phyloP scores from a whole-genome alignment of 2,113 vertebrate species.

The Crotalus helleri region DNA sequence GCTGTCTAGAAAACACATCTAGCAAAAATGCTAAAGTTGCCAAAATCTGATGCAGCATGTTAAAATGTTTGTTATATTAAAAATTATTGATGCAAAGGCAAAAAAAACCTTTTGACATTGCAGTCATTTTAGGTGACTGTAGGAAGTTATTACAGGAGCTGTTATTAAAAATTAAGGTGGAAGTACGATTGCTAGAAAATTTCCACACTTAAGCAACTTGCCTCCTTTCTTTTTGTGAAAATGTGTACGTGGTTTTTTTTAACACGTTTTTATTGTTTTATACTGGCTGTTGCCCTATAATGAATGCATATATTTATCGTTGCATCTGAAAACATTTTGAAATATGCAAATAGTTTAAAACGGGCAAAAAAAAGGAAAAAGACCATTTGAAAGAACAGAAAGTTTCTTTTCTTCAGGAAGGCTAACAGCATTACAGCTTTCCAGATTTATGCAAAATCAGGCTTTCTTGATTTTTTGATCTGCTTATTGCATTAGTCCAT shows the following conservation, averaged over 20 bases:
- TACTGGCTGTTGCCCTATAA: slow-evolving; percentile 50
- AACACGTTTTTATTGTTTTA: background rate
- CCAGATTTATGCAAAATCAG: slow-evolving; percentile 36
- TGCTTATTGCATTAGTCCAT: slow-evolving; percentile 31
- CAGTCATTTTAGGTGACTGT: slow-evolving; percentile 69
- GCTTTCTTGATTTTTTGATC: slow-evolving; percentile 43
- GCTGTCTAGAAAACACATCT: slow-evolving; percentile 79
- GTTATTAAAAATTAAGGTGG: slow-evolving; percentile 46
- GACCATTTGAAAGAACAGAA: slow-evolving; percentile 37
- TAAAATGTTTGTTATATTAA: slow-evolving; percentile 90
- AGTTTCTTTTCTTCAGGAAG: slow-evolving; percentile 34
- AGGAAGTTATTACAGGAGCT: slow-evolving; percentile 57
- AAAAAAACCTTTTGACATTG: slow-evolving; percentile 79
- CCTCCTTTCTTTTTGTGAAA: background rate
- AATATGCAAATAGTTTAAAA: slow-evolving; percentile 33
- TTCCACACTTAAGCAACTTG: slow-evolving; percentile 48
- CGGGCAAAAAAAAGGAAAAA: slow-evolving; percentile 29
- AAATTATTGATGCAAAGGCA: slow-evolving; percentile 88
- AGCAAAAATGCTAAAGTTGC: slow-evolving; percentile 69
- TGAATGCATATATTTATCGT: slow-evolving; percentile 56
- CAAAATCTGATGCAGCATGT: slow-evolving; percentile 84
- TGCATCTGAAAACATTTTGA: slow-evolving; percentile 69
- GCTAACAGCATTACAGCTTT: slow-evolving; percentile 35
- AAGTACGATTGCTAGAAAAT: slow-evolving; percentile 51
- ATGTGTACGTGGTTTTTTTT: slow-evolving; percentile 31